Conservation (phyloP, 2,888 invertebrate species). For the Ptychoptera albimana region DNA sequence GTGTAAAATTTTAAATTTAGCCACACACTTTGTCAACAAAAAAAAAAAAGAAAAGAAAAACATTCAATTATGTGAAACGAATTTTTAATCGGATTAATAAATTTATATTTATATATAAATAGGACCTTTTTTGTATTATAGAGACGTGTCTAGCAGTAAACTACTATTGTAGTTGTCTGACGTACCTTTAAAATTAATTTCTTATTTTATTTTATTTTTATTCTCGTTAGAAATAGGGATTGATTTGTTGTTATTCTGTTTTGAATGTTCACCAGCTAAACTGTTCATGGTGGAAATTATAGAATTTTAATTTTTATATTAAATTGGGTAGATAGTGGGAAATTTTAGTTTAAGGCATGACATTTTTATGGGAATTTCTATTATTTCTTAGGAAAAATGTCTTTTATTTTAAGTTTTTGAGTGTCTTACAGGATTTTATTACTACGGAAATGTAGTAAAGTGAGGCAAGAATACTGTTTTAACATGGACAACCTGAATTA, state of each 20-base stretch:
- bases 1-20: constrained; percentile 33
- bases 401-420: no score
- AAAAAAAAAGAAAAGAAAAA: no score
- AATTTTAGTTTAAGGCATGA: no score
- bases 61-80: constrained; percentile 15
- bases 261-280: neutral
- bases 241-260: neutral
- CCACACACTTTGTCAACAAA: constrained; percentile 25
- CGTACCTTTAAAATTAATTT: neutral
- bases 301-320: neutral
- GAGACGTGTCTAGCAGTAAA: neutral
- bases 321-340: no score
- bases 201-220: neutral
- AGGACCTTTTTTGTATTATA: neutral
- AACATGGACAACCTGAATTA: no score
- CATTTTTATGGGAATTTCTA: no score
- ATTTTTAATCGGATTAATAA: constrained; percentile 5
- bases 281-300: constrained; percentile 11
- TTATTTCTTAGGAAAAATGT: no score
- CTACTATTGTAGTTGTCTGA: no score
- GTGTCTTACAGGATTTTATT: no score
- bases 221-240: neutral
- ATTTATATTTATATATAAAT: constrained; percentile 1
- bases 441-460: no score
- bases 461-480: no score